A percentile compares a stretch with the other conserved stretches of the same genome.
These are phyloP conservation scores for Aulostomus chinensis DNA, from an alignment of 2,797 vertebrate species.

Conservation along the genomic window DNA sequence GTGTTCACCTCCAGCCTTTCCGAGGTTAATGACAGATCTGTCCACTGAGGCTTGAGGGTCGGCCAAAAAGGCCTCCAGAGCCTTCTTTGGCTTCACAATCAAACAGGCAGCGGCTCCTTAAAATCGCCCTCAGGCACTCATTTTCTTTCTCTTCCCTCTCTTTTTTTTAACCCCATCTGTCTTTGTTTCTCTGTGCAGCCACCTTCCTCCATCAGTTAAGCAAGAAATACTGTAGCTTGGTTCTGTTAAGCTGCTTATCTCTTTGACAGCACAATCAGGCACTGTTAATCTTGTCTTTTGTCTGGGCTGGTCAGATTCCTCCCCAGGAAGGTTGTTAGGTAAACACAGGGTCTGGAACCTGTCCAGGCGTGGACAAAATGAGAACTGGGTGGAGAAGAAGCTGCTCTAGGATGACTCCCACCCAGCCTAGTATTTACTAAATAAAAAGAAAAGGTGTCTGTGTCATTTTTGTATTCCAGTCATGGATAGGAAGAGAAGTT, in stretches of 20 bases:
- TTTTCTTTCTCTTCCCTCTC: neutral
- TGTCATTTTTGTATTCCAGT: too few species aligned
- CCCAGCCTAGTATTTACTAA: conserved; percentile 33
- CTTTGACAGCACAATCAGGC: conserved; percentile 63
- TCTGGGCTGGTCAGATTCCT: conserved; percentile 67
- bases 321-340: conserved; percentile 65
- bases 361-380: conserved; percentile 51
- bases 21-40: conserved; percentile 66
- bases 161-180: conserved; percentile 13
- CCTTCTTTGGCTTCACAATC: conserved; percentile 40
- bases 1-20: conserved; percentile 41
- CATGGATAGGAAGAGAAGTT: too few species aligned
- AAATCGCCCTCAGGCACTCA: conserved; percentile 40
- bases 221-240: conserved; percentile 69
- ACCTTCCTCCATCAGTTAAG: conserved; percentile 62
- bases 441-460: conserved; percentile 23
- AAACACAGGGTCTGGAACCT: conserved; percentile 63
- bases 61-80: conserved; percentile 42
- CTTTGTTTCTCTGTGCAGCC: conserved; percentile 41
- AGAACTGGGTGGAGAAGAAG: conserved; percentile 29
- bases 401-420: conserved; percentile 35
- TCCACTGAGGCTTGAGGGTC: conserved; percentile 46
- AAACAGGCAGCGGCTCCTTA: conserved; percentile 33
- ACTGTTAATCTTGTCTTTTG: conserved; percentile 76
- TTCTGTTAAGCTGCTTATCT: conserved; percentile 77